Conservation (phyloP, 2,888 invertebrate species). For the Axea sp. region DNA sequence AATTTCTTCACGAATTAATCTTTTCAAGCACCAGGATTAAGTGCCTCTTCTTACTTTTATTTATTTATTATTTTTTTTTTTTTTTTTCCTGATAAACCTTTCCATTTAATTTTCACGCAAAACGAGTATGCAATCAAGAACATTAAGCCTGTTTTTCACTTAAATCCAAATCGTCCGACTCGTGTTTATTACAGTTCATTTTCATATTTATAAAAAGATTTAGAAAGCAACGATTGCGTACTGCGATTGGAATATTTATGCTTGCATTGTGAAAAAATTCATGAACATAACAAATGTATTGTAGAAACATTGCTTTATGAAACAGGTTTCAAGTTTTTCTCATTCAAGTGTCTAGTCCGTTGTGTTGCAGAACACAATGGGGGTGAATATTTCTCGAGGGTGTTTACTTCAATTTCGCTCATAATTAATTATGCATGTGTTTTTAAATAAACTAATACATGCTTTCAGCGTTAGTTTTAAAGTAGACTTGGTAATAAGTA, state of each 20-base stretch:
- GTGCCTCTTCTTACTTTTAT: no score
- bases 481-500: no score
- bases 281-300: no score
- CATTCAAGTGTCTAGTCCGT: background rate
- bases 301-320: background rate
- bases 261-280: no score
- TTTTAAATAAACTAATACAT: no score
- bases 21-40: no score
- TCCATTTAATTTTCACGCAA: background rate
- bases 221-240: no score
- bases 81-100: background rate
- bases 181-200: background rate
- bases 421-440: no score
- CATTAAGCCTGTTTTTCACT: background rate
- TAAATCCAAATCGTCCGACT: background rate
- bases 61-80: background rate
- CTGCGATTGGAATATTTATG: background rate
- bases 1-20: no score
- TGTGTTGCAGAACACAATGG: background rate
- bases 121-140: background rate
- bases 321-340: background rate
- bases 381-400: background rate
- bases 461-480: no score
- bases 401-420: background rate
- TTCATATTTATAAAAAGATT: no score